Conservation (phyloP, 2,797 vertebrate species). For the Lithobates pipiens region DNA sequence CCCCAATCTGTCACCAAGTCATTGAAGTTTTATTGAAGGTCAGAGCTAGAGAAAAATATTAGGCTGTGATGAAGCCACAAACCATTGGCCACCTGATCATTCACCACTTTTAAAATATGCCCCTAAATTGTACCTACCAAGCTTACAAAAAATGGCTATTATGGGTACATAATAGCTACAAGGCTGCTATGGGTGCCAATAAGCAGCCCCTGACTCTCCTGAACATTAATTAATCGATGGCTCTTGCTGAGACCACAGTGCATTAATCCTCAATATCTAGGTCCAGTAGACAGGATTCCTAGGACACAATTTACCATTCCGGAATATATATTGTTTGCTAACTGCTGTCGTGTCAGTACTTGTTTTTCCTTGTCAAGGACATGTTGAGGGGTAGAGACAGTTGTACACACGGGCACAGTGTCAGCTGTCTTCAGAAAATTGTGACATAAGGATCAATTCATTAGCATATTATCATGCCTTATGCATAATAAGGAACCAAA, state of each 20-base stretch:
- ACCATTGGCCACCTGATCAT: too few species aligned
- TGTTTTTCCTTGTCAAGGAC: neutral
- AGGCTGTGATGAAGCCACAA: too few species aligned
- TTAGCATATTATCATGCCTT: neutral
- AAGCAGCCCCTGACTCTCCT: neutral
- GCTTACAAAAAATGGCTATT: too few species aligned
- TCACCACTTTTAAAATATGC: too few species aligned
- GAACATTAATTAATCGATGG: neutral
- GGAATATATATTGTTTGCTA: neutral
- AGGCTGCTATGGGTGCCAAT: too few species aligned
- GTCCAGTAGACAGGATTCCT: neutral
- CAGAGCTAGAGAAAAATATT: too few species aligned
- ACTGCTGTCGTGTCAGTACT: neutral
- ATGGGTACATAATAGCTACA: too few species aligned
- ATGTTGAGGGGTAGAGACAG: neutral
- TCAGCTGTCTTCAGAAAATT: neutral
- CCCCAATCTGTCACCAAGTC: too few species aligned
- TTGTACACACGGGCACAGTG: neutral
- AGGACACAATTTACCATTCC: neutral
- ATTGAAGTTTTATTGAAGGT: too few species aligned
- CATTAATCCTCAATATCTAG: neutral
- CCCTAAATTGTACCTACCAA: too few species aligned
- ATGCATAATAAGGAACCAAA: neutral
- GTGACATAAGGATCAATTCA: neutral
- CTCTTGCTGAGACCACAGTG: neutral